Evolutionary conservation across 2,888 invertebrate species (phyloP).

Genomic region (Trissoscelio sp.): DNA sequence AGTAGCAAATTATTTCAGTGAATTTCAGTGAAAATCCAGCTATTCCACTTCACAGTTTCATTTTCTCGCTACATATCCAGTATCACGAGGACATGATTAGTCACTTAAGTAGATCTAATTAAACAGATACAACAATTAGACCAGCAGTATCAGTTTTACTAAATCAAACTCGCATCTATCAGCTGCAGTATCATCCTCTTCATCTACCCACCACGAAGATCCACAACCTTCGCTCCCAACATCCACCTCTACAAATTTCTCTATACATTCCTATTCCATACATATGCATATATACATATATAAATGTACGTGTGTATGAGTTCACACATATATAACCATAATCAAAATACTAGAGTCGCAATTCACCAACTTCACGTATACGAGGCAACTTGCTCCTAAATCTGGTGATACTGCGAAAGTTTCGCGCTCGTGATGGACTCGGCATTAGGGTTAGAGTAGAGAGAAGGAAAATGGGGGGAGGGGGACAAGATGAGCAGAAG

Average conservation of each 20-base stretch:
- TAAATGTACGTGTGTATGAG: not conserved
- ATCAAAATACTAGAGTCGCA: constrained; percentile 28
- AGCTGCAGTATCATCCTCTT: constrained; percentile 21
- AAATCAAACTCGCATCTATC: constrained; percentile 16
- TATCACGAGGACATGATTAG: constrained; percentile 11
- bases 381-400: constrained; percentile 34
- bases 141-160: constrained; percentile 1
- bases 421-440: constrained; percentile 49
- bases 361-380: constrained; percentile 10
- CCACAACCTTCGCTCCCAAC: constrained; percentile 10
- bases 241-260: too few relatives aligned
- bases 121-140: constrained; percentile 47
- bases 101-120: constrained; percentile 30
- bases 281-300: not conserved
- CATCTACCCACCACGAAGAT: constrained; percentile 28
- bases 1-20: not conserved
- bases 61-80: not conserved
- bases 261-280: too few relatives aligned
- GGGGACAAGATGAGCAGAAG: not conserved
- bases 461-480: not conserved
- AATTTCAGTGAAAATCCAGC: not conserved
- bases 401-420: constrained; percentile 59
- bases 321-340: not conserved
- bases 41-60: not conserved
- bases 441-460: constrained; percentile 27